Percentiles rank a stretch among this genome's conserved stretches.
Evolutionary conservation across 2,888 invertebrate genomes (phyloP).

Genomic region (Limulus polyphemus): DNA sequence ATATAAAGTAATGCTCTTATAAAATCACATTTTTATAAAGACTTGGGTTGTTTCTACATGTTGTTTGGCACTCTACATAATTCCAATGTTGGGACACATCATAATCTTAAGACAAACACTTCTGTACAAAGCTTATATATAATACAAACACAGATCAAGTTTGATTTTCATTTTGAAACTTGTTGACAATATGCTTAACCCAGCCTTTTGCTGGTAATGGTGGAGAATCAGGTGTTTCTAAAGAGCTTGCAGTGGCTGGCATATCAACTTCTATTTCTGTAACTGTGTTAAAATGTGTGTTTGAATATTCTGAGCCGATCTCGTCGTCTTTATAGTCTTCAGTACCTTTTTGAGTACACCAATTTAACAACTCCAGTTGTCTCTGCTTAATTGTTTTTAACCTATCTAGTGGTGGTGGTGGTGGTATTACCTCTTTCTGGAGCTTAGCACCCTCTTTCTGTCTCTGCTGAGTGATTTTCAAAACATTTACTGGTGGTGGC

Average conservation of each 20-base stretch:
- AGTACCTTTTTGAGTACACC: constrained; percentile 21
- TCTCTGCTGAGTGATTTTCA: constrained; percentile 22
- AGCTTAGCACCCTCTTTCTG: constrained; percentile 30
- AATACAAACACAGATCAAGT: too few relatives aligned
- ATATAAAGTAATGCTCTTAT: too few relatives aligned
- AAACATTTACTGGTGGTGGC: too few relatives aligned
- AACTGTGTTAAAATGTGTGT: too few relatives aligned
- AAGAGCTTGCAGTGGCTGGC: constrained; percentile 29
- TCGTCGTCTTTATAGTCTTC: constrained; percentile 24
- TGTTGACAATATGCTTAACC: constrained; percentile 61
- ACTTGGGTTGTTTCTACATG: too few relatives aligned
- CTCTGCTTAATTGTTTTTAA: constrained; percentile 34
- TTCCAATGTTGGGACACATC: too few relatives aligned
- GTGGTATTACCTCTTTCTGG: constrained; percentile 25
- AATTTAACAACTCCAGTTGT: constrained; percentile 33
- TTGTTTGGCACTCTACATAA: too few relatives aligned
- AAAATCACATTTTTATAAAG: too few relatives aligned
- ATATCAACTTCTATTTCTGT: constrained; percentile 29
- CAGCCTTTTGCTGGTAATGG: constrained; percentile 42
- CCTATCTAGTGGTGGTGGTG: constrained; percentile 17
- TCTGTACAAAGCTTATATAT: too few relatives aligned
- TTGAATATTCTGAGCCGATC: too few relatives aligned
- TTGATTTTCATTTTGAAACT: constrained; percentile 43
- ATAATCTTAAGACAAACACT: too few relatives aligned
- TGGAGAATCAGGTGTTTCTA: constrained; percentile 12